Conservation (phyloP, 1,140 invertebrate species). For the Temnothorax nylanderi region DNA sequence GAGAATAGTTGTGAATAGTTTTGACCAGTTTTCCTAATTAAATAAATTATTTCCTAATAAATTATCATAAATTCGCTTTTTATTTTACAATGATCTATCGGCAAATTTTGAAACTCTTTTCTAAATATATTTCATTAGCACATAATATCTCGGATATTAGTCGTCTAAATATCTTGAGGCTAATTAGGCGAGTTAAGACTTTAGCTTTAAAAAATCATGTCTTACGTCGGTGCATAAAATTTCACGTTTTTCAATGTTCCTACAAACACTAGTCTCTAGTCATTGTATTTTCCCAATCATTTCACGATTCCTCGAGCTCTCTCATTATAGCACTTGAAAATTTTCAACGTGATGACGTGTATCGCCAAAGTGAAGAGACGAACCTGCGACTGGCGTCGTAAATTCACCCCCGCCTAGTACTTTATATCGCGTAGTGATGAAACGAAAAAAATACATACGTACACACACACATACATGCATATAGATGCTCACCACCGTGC, state of each 20-base stretch:
- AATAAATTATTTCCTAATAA: not conserved
- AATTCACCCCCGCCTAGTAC: conserved; percentile 39
- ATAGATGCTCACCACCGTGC: conserved; percentile 63
- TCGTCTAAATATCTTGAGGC: not conserved
- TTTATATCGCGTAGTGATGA: conserved; percentile 42
- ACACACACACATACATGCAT: conserved; percentile 42
- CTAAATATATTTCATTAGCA: not conserved
- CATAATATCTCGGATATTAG: not conserved
- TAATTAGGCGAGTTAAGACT: not conserved
- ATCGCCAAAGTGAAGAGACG: conserved; percentile 27
- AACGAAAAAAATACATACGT: not conserved
- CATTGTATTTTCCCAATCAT: not conserved
- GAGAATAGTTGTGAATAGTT: not conserved
- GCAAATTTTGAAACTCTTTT: not conserved
- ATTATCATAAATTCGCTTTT: not conserved
- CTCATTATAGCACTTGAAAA: conserved; percentile 4
- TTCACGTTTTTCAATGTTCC: not conserved
- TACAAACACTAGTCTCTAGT: not conserved
- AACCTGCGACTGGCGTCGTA: conserved; percentile 22
- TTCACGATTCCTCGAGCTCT: conserved; percentile 9
- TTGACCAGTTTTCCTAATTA: not conserved
- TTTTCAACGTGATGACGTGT: not conserved
- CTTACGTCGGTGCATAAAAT: not conserved
- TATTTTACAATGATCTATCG: not conserved
- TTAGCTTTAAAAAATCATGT: too few relatives aligned